Evolutionary conservation across 1,140 invertebrate species (phyloP), one percentile per base, ranked within the genome.

Genomic region (Pseudomyrmex pallidus): DNA sequence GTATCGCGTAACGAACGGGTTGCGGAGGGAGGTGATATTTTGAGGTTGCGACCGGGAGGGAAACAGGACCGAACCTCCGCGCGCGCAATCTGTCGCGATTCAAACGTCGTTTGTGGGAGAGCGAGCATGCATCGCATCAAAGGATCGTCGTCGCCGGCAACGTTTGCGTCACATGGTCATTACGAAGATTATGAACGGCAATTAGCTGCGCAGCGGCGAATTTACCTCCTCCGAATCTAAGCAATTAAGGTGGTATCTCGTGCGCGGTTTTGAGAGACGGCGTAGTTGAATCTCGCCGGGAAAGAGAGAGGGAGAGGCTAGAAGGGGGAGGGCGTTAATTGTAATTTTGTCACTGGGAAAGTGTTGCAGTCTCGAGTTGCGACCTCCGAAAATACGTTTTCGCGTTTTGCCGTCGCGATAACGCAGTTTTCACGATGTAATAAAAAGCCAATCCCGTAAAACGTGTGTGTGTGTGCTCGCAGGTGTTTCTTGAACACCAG

Each of bases 221-320:
- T 74, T 82, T 54, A 54, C 68, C 46, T 2, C 59, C 78, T 2
- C 59, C 78, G 57, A 82, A 74, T 62, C 10, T 50, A 10, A 50
- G 73, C 74, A 74, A 82, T 82, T 82, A 82, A 78, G 52, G 52
- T 17, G 20, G 48, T 77, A n/a, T 35, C 35, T 78, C 52, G 20
- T 15, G 64, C 35, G 64, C 25, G 20, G 52, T 59, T 78, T 22
- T 4, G 62, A 22, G 54, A 73, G 54, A 73, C 59, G 15, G 72
- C 20, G 35, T 20, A 66, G 48, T 54, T 54, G 48, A 20, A 66
- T 56, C n/a, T 3, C 35, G 54, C 22, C 48, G 48, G 22, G 25
- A 54, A 15, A n/a, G 15, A 35, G 50, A 5, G 5, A 7, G 35
- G 5, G 35, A 7, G 17, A 4, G 46, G 35, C 35, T 35, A 35